Evolutionary conservation across 2,888 invertebrate species (phyloP).

Genomic region (Dryocosmus kuriphilus): DNA sequence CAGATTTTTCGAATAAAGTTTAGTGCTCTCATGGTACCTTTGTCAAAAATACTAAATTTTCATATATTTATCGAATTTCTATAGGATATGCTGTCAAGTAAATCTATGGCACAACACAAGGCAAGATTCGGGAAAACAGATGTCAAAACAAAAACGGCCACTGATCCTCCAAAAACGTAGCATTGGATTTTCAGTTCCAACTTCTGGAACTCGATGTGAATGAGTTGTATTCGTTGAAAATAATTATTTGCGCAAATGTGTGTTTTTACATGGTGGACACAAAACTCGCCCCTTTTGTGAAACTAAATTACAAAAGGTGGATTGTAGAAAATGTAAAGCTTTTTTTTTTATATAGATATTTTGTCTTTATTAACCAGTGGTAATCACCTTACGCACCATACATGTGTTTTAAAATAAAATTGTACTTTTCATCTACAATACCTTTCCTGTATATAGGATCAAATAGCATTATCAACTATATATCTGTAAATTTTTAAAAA

Average conservation of each 20-base stretch:
- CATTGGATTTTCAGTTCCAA: constrained; percentile 27
- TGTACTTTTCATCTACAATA: constrained; percentile 63
- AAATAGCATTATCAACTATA: constrained; percentile 29
- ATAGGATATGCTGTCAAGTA: constrained; percentile 62
- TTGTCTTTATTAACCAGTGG: constrained; percentile 63
- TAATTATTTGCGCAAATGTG: constrained; percentile 53
- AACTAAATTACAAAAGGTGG: not conserved
- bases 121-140: constrained; percentile 48
- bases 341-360: constrained; percentile 38
- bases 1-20: not conserved
- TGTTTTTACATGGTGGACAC: constrained; percentile 51
- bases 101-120: constrained; percentile 52
- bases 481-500: constrained; percentile 6
- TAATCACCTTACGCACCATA: constrained; percentile 57
- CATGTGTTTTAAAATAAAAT: constrained; percentile 65
- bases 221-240: constrained; percentile 43
- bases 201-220: not conserved
- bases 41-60: not conserved
- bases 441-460: constrained; percentile 44
- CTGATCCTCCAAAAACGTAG: constrained; percentile 67
- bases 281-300: constrained; percentile 46
- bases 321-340: not conserved
- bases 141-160: constrained; percentile 57
- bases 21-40: too few relatives aligned
- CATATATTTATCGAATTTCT: constrained; percentile 31